phyloP scores from a whole-genome alignment of 2,113 vertebrate species.

The Dipodomys spectabilis region DNA sequence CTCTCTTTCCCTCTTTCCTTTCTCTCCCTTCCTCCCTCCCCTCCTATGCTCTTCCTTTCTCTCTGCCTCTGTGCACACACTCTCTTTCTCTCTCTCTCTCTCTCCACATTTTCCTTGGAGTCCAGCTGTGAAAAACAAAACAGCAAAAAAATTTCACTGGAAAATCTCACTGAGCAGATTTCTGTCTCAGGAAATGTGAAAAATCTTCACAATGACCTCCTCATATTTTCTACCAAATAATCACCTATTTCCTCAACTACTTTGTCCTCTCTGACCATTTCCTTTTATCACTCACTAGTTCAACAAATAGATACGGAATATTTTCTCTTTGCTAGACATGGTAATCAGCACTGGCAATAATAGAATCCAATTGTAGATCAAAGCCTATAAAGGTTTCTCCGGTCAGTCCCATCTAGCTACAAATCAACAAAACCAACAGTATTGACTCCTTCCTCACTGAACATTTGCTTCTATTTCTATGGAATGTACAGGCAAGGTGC shows the following conservation, averaged over 20 bases:
- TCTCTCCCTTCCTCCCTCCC: not conserved
- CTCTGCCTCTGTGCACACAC: not conserved
- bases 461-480: not conserved
- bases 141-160: not conserved
- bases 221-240: not conserved
- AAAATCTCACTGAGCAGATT: constrained; percentile 5
- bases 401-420: not conserved
- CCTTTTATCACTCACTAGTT: not conserved
- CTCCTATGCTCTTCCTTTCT: too few species aligned
- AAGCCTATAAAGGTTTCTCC: not conserved
- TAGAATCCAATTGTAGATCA: not conserved
- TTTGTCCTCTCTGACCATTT: not conserved
- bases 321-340: not conserved
- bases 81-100: not conserved
- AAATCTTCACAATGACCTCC: not conserved
- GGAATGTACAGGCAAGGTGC: not conserved
- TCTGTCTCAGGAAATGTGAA: not conserved
- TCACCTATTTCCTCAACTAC: not conserved
- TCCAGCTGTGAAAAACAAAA: constrained; percentile 54
- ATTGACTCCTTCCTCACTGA: not conserved
- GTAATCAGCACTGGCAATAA: not conserved
- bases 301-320: not conserved
- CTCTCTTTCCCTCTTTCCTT: not conserved
- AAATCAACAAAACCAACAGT: not conserved
- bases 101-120: not conserved